These are phyloP conservation scores for Plagodis pulveraria DNA, from an alignment of 2,888 invertebrate species.

Conservation along the genomic window DNA sequence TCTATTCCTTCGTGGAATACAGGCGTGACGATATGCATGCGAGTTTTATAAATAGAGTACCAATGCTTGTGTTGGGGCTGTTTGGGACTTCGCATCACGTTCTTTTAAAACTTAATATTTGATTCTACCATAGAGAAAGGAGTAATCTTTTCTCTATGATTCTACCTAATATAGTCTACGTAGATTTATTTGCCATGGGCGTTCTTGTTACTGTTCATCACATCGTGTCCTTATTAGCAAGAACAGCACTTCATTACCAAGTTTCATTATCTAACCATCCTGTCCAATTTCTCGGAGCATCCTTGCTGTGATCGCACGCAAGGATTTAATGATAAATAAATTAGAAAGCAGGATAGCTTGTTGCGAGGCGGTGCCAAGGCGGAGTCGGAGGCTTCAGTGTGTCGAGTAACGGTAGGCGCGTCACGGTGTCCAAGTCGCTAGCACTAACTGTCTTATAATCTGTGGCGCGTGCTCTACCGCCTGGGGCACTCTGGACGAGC, in stretches of 20 bases:
- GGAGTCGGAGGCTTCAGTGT: constrained; percentile 51
- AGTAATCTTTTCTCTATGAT: no score
- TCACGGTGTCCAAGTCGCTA: constrained; percentile 43
- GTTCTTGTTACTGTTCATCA: constrained; percentile 4
- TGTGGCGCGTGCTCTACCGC: constrained; percentile 41
- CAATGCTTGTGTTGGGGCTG: no score
- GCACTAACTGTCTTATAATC: constrained; percentile 10
- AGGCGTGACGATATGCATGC: no score
- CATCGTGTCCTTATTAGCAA: constrained; percentile 20
- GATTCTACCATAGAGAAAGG: no score
- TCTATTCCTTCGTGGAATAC: no score
- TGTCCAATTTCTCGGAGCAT: constrained; percentile 1
- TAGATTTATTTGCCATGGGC: no score
- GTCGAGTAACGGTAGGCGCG: constrained; percentile 73
- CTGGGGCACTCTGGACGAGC: constrained; percentile 20
- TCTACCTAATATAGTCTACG: no score
- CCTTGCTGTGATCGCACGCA: constrained; percentile 30
- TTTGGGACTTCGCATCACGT: no score
- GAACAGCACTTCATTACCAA: constrained; percentile 5
- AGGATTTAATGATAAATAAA: constrained; percentile 52
- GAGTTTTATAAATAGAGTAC: no score
- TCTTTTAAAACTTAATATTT: no score
- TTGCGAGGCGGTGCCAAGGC: constrained; percentile 3
- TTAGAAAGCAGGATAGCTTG: constrained; percentile 58
- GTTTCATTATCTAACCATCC: constrained; percentile 2